A percentile compares a stretch with the other conserved stretches of the same genome.
phyloP scores from a whole-genome alignment of 2,797 vertebrate species.

The Oreochromis mossambicus region DNA sequence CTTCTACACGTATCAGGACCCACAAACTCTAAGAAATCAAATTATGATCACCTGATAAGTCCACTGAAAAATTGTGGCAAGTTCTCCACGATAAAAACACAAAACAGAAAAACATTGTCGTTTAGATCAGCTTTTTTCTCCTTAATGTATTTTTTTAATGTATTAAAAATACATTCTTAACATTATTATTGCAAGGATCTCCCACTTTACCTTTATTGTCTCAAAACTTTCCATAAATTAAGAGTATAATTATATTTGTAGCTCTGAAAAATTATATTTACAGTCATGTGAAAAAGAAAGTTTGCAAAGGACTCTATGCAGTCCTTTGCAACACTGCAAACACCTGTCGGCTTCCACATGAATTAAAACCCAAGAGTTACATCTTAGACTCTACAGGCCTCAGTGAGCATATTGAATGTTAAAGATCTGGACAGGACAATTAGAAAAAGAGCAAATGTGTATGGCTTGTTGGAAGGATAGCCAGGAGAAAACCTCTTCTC shows the following conservation, averaged over 20 bases:
- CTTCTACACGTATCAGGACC: background rate
- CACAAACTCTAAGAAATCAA: background rate
- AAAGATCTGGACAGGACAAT: background rate
- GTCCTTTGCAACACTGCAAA: background rate
- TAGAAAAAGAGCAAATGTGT: background rate
- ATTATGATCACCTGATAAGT: background rate
- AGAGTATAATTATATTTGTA: background rate
- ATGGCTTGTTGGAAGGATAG: background rate
- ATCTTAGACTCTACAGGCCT: background rate
- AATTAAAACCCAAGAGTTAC: background rate
- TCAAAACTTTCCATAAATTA: background rate
- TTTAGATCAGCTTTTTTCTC: background rate
- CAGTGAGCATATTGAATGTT: background rate
- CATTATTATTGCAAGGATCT: background rate
- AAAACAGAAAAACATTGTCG: background rate
- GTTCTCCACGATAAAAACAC: background rate
- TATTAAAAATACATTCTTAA: background rate
- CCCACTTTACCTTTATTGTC: background rate
- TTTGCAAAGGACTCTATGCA: background rate
- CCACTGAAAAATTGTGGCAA: background rate
- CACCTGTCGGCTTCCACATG: background rate
- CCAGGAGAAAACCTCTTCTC: background rate
- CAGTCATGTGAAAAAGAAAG: background rate
- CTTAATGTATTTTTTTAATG: background rate
- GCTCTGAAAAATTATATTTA: background rate